phyloP scores from a whole-genome alignment of 2,888 invertebrate species.

The Eupithecia subumbrata region DNA sequence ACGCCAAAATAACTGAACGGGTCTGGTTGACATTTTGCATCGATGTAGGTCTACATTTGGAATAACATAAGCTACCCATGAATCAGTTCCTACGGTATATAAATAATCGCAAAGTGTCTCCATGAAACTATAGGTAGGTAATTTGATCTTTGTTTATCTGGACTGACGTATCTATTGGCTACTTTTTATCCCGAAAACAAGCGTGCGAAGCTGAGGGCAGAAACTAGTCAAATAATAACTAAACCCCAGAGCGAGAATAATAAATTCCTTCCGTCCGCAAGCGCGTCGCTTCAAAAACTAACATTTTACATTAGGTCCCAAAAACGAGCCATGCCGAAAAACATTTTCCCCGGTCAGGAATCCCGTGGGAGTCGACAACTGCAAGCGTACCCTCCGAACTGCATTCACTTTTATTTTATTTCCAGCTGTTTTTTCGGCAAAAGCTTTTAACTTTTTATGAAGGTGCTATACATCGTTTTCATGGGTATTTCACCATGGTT shows the following conservation, averaged over 20 bases:
- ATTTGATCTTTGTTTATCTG: background rate
- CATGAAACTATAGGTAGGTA: background rate
- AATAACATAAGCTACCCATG: no score
- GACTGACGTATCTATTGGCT: background rate
- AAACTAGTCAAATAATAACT: background rate
- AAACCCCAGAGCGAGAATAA: constrained; percentile 15
- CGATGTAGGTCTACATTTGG: no score
- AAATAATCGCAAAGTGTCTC: background rate
- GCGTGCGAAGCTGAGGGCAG: background rate
- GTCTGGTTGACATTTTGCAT: no score
- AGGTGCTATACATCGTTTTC: constrained; percentile 69
- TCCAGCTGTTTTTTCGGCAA: constrained; percentile 70
- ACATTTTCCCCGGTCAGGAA: constrained; percentile 64
- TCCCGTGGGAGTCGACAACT: constrained; percentile 71
- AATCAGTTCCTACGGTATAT: background rate
- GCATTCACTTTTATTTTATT: constrained; percentile 71
- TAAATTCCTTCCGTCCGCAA: constrained; percentile 19
- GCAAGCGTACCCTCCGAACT: constrained; percentile 57
- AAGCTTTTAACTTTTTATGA: constrained; percentile 81
- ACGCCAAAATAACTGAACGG: no score
- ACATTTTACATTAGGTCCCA: constrained; percentile 53
- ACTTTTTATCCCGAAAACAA: background rate
- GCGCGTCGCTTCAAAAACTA: constrained; percentile 47
- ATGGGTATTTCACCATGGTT: constrained; percentile 57
- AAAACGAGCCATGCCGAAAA: constrained; percentile 56